Conservation (phyloP, 2,888 invertebrate species). For the Scaptomyza cyrtandrae region DNA sequence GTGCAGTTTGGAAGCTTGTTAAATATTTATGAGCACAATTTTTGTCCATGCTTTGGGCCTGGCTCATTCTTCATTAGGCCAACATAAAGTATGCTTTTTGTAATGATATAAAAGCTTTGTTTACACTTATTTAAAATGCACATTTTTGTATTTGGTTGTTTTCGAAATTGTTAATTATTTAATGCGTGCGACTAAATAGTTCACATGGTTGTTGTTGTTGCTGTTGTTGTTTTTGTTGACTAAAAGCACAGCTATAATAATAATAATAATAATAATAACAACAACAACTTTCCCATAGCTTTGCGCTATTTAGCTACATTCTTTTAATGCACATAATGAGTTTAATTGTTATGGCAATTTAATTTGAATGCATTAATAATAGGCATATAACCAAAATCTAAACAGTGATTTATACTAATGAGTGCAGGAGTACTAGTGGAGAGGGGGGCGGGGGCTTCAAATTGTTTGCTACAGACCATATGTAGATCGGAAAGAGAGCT, state of each 20-base stretch:
- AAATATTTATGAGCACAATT: slow-evolving; percentile 28
- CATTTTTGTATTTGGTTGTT: slow-evolving; percentile 8
- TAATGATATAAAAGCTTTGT: slow-evolving; percentile 32
- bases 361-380: slow-evolving; percentile 74
- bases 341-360: slow-evolving; percentile 67
- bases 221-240: slow-evolving; percentile 12
- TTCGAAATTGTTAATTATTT: slow-evolving; percentile 60
- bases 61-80: slow-evolving; percentile 16
- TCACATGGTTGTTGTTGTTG: neutral
- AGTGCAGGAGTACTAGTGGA: neutral
- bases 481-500: slow-evolving; percentile 54
- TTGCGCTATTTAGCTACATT: slow-evolving; percentile 47
- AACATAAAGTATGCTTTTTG: slow-evolving; percentile 20
- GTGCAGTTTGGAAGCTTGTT: slow-evolving; percentile 8
- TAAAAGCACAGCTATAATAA: neutral
- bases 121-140: slow-evolving; percentile 36
- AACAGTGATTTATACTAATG: slow-evolving; percentile 31
- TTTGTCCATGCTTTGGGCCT: neutral
- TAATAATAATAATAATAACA: slow-evolving; percentile 16
- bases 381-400: neutral
- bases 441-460: neutral
- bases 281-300: slow-evolving; percentile 46
- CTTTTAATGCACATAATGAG: slow-evolving; percentile 59
- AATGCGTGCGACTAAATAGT: slow-evolving; percentile 36
- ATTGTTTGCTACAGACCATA: slow-evolving; percentile 32